Percentiles rank a stretch among this genome's conserved stretches.
Conservation (phyloP, 2,888 invertebrate genomes). For the Nomada ruficornis region DNA sequence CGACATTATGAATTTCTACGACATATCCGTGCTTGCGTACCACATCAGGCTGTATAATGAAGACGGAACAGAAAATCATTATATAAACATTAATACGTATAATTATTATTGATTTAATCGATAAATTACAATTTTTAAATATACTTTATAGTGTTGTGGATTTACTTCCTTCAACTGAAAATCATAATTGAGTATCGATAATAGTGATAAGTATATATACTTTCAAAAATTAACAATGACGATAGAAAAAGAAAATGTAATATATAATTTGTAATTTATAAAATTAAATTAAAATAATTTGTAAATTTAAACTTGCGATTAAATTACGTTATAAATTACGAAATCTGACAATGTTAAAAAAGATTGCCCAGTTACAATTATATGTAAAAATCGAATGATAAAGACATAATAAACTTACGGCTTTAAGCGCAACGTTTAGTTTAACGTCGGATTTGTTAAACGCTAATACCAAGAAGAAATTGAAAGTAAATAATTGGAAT, state of each 20-base stretch:
- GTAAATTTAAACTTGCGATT: no score
- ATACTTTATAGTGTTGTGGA: no score
- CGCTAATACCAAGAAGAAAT: not conserved
- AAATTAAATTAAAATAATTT: no score
- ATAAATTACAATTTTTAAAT: not conserved
- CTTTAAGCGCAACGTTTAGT: conserved; percentile 34
- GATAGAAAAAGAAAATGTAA: not conserved
- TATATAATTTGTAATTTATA: no score
- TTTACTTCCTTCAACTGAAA: no score
- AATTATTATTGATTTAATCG: not conserved
- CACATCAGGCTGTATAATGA: conserved; percentile 77
- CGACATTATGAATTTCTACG: conserved; percentile 83
- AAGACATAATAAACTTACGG: conserved; percentile 41
- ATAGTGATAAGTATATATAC: no score
- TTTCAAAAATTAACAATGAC: no score
- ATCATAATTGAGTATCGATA: no score
- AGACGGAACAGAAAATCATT: conserved; percentile 2
- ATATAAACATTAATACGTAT: not conserved
- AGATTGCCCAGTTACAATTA: no score
- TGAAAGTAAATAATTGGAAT: conserved; percentile 3
- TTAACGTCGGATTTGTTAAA: conserved; percentile 22
- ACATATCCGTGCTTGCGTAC: conserved; percentile 84
- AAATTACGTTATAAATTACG: no score
- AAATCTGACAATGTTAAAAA: no score
- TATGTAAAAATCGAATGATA: not conserved